Percentiles rank a stretch among this genome's conserved stretches.
Conservation (phyloP, 2,888 invertebrate species). For the Leptura quadrifasciata region DNA sequence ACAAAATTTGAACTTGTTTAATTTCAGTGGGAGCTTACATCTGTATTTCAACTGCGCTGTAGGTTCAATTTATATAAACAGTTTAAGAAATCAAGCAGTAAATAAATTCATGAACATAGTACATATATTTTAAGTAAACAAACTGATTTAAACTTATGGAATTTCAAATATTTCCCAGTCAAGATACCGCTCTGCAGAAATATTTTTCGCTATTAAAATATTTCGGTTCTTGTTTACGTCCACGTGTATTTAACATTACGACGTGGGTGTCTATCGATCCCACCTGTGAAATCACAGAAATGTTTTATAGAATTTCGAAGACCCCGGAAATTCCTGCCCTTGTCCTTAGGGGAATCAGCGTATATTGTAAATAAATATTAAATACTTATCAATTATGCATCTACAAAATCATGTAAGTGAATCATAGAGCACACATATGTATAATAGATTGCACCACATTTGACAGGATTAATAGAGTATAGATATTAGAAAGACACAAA, state of each 20-base stretch:
- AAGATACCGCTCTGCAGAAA: background rate
- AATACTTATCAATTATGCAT: background rate
- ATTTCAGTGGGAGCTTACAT: no score
- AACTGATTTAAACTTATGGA: background rate
- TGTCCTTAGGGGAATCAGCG: background rate
- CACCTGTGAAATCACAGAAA: background rate
- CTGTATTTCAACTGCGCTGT: no score
- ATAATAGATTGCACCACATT: no score
- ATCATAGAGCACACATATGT: no score
- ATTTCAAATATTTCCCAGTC: background rate
- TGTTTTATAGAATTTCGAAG: background rate
- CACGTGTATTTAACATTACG: background rate
- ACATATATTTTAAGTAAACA: no score
- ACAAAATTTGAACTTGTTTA: no score
- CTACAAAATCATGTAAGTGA: background rate
- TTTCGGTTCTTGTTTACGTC: background rate
- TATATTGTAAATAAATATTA: background rate
- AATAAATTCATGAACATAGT: no score
- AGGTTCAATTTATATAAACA: no score
- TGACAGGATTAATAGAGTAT: no score
- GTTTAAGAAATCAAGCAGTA: no score
- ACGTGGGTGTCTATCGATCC: background rate
- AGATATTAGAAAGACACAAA: no score
- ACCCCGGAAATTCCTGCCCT: background rate
- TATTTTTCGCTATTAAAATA: background rate